These are phyloP conservation scores for Sialia sialis DNA, from an alignment of 2,113 vertebrate species.

Conservation along the genomic window DNA sequence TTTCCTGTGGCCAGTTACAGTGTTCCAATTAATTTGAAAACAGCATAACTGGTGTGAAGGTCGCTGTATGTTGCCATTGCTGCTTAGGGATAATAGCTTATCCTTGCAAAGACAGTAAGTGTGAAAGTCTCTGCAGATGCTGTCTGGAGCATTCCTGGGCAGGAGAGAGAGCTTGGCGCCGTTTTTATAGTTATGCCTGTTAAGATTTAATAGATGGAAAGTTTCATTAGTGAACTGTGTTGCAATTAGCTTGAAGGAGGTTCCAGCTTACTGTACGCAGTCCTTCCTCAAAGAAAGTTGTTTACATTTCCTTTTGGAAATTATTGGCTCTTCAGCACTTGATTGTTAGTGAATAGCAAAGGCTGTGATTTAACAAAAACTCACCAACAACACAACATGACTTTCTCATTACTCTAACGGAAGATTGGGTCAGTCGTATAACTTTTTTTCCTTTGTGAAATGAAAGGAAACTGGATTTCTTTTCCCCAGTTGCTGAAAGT, in stretches of 20 bases:
- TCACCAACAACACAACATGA: background rate
- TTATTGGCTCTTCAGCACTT: constrained; percentile 66
- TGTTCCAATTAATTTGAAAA: background rate
- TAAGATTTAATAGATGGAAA: constrained; percentile 82
- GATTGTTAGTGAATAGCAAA: constrained; percentile 47
- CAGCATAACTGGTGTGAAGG: background rate
- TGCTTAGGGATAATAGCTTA: constrained; percentile 52
- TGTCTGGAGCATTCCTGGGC: constrained; percentile 70
- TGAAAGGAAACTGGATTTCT: too few relatives aligned
- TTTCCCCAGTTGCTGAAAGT: background rate
- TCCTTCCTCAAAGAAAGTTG: constrained; percentile 66
- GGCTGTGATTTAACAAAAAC: background rate
- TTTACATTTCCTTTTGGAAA: constrained; percentile 70
- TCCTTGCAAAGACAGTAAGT: constrained; percentile 66
- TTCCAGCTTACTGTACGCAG: constrained; percentile 73
- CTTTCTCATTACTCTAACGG: constrained; percentile 29
- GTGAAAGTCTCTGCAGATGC: constrained; percentile 67
- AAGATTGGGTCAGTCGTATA: background rate
- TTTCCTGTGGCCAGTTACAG: background rate
- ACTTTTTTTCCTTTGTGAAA: background rate
- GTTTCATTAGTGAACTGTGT: constrained; percentile 80
- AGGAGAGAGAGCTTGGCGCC: constrained; percentile 75
- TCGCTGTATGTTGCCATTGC: constrained; percentile 2
- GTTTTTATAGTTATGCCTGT: constrained; percentile 83
- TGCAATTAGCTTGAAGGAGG: constrained; percentile 82